Percentiles rank a stretch among this genome's conserved stretches.
Evolutionary conservation across 2,888 invertebrate genomes (phyloP).

Genomic region (Microplitis deprimator): DNA sequence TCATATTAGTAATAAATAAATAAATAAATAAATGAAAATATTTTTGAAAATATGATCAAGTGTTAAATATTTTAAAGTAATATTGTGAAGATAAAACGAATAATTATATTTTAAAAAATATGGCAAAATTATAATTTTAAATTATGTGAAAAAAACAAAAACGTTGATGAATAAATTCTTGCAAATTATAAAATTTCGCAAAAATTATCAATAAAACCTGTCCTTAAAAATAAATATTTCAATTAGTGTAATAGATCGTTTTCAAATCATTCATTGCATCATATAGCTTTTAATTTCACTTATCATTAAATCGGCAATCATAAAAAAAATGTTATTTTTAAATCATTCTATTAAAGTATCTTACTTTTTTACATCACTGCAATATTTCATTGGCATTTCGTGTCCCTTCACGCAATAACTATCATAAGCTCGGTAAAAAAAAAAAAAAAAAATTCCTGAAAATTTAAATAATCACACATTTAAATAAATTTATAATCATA

Average conservation of each 20-base stretch:
- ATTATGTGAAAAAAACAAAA: constrained; percentile 25
- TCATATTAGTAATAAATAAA: constrained; percentile 28
- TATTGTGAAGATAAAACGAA: constrained; percentile 27
- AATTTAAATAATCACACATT: neutral
- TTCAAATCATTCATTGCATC: constrained; percentile 35
- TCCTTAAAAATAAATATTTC: constrained; percentile 10
- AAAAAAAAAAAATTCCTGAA: neutral
- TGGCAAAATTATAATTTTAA: constrained; percentile 29
- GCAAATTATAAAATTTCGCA: constrained; percentile 20
- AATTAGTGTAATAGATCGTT: constrained; percentile 12
- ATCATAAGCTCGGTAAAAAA: neutral
- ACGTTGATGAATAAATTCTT: constrained; percentile 39
- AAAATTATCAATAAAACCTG: constrained; percentile 12
- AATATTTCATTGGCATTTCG: constrained; percentile 49
- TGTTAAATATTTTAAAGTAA: constrained; percentile 24
- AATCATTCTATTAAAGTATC: constrained; percentile 23
- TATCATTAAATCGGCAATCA: constrained; percentile 27
- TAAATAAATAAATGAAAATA: constrained; percentile 34
- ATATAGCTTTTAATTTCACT: constrained; percentile 29
- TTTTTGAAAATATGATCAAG: constrained; percentile 32
- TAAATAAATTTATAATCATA: constrained; percentile 7
- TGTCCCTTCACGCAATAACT: neutral
- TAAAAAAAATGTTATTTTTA: neutral
- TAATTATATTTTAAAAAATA: constrained; percentile 23
- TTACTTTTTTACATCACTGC: constrained; percentile 53